phyloP scores from a whole-genome alignment of 53 echinoderm and acorn worm genomes.

The Luidia sarsii region DNA sequence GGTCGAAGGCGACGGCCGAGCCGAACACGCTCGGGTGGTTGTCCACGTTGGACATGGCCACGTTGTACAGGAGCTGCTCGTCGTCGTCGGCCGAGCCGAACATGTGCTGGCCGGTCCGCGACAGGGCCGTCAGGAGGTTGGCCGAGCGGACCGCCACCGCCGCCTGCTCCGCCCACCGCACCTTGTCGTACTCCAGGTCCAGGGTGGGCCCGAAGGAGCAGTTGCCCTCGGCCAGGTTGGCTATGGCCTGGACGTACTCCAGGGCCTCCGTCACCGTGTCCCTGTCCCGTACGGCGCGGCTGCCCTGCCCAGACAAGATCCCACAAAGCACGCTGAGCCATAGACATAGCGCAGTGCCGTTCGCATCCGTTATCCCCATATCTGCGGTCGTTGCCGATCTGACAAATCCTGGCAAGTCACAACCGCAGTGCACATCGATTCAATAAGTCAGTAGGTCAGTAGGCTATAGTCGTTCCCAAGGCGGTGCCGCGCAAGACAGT shows the following conservation, averaged over 20 bases:
- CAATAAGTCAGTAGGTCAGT: no score
- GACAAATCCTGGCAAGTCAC: no score
- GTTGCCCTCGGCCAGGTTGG: slow-evolving; percentile 67
- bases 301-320: neutral
- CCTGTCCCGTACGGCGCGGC: neutral
- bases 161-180: slow-evolving; percentile 71
- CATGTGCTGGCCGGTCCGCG: slow-evolving; percentile 72
- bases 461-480: no score
- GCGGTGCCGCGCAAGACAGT: no score
- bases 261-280: slow-evolving; percentile 77
- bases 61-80: slow-evolving; percentile 75
- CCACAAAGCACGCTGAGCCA: neutral
- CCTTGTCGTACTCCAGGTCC: slow-evolving; percentile 78
- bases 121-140: slow-evolving; percentile 76
- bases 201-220: slow-evolving; percentile 88
- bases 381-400: no score
- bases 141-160: slow-evolving; percentile 82
- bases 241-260: slow-evolving; percentile 88
- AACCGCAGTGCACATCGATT: no score
- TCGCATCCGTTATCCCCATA: neutral
- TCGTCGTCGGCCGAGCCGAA: slow-evolving; percentile 70
- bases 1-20: slow-evolving; percentile 79
- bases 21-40: slow-evolving; percentile 82
- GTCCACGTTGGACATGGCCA: slow-evolving; percentile 79
- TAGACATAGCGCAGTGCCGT: neutral